Evolutionary conservation across 2,113 vertebrate genomes (phyloP).

Genomic region (Oryzias woworae): DNA sequence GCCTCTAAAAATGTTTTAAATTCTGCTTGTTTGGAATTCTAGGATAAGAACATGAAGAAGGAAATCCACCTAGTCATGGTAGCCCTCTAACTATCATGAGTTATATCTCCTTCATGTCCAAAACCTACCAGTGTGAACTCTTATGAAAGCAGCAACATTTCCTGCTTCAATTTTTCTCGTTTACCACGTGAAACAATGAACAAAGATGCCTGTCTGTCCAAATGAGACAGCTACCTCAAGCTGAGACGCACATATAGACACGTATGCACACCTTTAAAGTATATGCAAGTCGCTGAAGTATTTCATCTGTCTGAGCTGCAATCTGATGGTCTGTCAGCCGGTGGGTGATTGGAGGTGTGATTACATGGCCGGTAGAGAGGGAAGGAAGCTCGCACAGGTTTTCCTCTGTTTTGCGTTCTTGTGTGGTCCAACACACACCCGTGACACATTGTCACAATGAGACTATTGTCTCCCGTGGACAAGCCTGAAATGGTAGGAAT

Average conservation of each 20-base stretch:
- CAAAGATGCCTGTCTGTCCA: constrained; percentile 49
- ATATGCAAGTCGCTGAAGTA: constrained; percentile 54
- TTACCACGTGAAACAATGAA: constrained; percentile 43
- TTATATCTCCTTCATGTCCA: too few species aligned
- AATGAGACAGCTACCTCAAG: too few species aligned
- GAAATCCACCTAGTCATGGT: too few species aligned
- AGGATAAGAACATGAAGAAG: too few species aligned
- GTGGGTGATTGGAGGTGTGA: constrained; percentile 49
- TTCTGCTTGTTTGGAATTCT: too few species aligned
- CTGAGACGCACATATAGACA: constrained; percentile 23
- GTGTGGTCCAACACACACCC: constrained; percentile 64
- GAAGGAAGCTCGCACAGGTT: constrained; percentile 7
- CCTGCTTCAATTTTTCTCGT: too few species aligned
- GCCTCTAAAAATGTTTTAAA: too few species aligned
- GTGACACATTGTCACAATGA: constrained; percentile 42
- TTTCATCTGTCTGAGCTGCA: constrained; percentile 61
- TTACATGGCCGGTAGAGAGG: constrained; percentile 33
- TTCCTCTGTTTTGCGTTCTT: constrained; percentile 27
- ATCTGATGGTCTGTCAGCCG: constrained; percentile 60
- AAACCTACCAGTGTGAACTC: too few species aligned
- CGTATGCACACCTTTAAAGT: constrained; percentile 38
- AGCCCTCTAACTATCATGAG: too few species aligned
- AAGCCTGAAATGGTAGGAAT: constrained; percentile 21
- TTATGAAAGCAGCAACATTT: too few species aligned
- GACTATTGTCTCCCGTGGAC: constrained; percentile 52